Conservation (phyloP, 2,888 invertebrate species). For the Antitype chi region DNA sequence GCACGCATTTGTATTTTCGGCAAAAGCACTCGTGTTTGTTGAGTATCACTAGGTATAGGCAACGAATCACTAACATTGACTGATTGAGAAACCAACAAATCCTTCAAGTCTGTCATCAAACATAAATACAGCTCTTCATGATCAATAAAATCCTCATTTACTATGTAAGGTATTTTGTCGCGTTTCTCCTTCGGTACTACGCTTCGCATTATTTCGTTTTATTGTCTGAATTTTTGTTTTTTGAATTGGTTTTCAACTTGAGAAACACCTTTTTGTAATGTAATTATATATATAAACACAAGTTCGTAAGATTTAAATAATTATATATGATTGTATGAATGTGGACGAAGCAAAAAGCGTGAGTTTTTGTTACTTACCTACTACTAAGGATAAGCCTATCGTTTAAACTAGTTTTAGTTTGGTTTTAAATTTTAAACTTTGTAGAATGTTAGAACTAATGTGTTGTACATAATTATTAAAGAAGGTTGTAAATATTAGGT, state of each 20-base stretch:
- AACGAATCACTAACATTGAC: slow-evolving; percentile 1
- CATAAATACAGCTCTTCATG: slow-evolving; percentile 21
- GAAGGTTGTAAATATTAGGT: slow-evolving; percentile 29
- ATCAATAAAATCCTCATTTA: slow-evolving; percentile 7
- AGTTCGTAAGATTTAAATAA: not conserved
- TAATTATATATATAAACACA: not conserved
- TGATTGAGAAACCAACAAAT: slow-evolving; percentile 7
- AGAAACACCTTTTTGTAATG: not conserved
- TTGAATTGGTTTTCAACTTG: no score
- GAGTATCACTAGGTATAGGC: slow-evolving; percentile 10
- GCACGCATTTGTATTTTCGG: slow-evolving; percentile 44
- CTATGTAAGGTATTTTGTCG: slow-evolving; percentile 8
- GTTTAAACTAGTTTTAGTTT: no score
- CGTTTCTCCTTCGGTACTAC: slow-evolving; percentile 6
- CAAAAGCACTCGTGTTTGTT: slow-evolving; percentile 29
- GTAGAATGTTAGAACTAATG: slow-evolving; percentile 6
- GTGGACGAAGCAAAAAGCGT: not conserved
- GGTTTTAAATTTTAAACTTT: not conserved
- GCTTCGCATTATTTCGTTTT: not conserved
- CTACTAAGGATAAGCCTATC: no score
- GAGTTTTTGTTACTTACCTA: not conserved
- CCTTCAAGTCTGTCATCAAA: slow-evolving; percentile 18
- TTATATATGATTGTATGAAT: not conserved
- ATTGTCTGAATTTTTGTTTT: no score
- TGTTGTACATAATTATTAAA: slow-evolving; percentile 15